Base-by-base conservation (phyloP, 2,888 invertebrate species). In the Gerris lacustris region DNA sequence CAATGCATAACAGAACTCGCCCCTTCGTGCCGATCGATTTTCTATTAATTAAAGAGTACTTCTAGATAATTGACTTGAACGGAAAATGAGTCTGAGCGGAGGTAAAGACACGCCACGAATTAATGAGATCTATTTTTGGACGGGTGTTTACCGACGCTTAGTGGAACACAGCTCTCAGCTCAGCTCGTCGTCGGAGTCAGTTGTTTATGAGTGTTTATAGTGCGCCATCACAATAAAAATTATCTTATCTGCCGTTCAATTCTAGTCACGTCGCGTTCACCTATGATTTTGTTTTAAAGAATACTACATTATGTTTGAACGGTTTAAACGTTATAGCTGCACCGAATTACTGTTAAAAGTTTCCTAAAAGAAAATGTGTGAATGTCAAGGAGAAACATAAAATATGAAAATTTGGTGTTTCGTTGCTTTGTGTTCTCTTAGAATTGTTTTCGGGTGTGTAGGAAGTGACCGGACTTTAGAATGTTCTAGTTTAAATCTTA, bases 61-160 rank as follows among this genome's bases (percentile, higher is more conserved):
- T 31, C 31, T 31, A 31, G 31, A 4, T 31, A 31, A 31, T 31
- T 31, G 31, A 31, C 31, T 31, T 31, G 31, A 31, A 31, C 31
- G 31, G 31, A 31, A 31, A 31, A 31, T 31, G 31, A 31, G 31
- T 31, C 31, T 31, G 31, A 31, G 4, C 31, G 31, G 31, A 31
- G 31, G 31, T 31, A 31, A 31, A 31, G 31, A 31, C 31, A 31
- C 31, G 55, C 15, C 15, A 55, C 11, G 55, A 55, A 11, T 55
- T 55, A 55, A 55, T 55, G 55, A 55, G 55, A 55, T 55, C 55
- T 55, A 55, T 55, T 55, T 55, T 55, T 15, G 55, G 55, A 55
- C 55, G 55, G 55, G 31, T 31, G 31, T 31, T 31, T 31, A 31
- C 31, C 31, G 31, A 31, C 31, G 31, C 31, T 31, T 31, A 31